Evolutionary conservation across 2,797 vertebrate species (phyloP), one percentile per base, ranked within the genome.

Genomic region (Pterois miles): DNA sequence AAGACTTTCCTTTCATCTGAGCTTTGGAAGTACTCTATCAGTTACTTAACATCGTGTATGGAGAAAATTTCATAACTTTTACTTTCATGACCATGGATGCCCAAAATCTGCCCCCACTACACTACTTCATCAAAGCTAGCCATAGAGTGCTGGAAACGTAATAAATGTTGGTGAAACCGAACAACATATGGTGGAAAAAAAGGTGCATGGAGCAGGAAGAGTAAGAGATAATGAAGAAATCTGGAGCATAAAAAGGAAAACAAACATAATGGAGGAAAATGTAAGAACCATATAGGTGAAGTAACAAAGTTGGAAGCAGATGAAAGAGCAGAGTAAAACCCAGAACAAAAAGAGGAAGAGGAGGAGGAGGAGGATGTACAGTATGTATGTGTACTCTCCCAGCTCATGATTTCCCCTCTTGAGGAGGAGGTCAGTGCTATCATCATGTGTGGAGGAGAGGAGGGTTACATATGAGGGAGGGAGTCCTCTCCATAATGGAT

Each of bases 401-500:
- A 29, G 43, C 65, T 63, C 65, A 36, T 65, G 85, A 62, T 83
- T 31, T 23, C 62, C 33, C 23, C 69, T 68, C 66, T 65, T 8
- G 54, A 63, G 10, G 13, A 33, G 68, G 83, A 89, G 91, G 91
- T 92, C 87, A 78, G 59, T 6, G 58, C 62, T 27, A 78, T 75
- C 84, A 82, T 75, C 73, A 29, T 67, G 71, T 67, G 82, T 67
- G 78, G 74, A 76, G 78, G 68, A 74, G 65, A 29, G 62, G 23
- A 60, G 56, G 74, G 14, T 63, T 71, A 58, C 75, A 82, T 80
- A 77, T 63, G 68, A 85, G 46, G 74, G 71, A 74, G 64, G 77
- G 54, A 64, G 65, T 68, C 56, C 40, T 71, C 78, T 64, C 69
- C 52, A 52, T 86, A 87, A 91, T 88, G 81, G 87, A 89, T 88